These are phyloP conservation scores for Hippoglossus hippoglossus DNA, from an alignment of 2,797 vertebrate species.

Conservation along the genomic window DNA sequence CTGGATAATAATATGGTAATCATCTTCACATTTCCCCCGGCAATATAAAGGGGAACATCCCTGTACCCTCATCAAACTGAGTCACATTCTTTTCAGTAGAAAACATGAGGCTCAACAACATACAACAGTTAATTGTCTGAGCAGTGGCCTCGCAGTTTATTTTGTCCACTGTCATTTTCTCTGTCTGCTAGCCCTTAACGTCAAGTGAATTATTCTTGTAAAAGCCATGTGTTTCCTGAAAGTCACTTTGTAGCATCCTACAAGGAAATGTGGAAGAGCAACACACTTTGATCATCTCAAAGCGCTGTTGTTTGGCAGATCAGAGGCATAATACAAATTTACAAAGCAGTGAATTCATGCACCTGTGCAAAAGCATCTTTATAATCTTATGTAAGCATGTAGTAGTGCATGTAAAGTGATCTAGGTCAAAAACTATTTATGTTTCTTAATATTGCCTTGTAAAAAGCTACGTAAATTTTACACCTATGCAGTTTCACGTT, in stretches of 20 bases:
- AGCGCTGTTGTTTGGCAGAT: conserved; percentile 26
- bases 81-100: conserved; percentile 40
- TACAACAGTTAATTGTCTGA: conserved; percentile 25
- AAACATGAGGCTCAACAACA: conserved; percentile 38
- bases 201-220: conserved; percentile 34
- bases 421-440: conserved; percentile 29
- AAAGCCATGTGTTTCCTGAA: conserved; percentile 56
- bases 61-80: conserved; percentile 7
- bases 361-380: conserved; percentile 36
- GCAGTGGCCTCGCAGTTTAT: conserved; percentile 54
- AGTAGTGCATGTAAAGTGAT: conserved; percentile 27
- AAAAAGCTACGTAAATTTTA: conserved; percentile 49
- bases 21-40: conserved; percentile 14
- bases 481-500: conserved; percentile 38
- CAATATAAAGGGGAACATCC: conserved; percentile 19
- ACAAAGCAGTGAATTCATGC: conserved; percentile 45
- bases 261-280: conserved; percentile 29
- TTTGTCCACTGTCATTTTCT: conserved; percentile 34
- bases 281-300: conserved; percentile 42
- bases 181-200: conserved; percentile 70
- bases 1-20: conserved; percentile 60
- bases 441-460: conserved; percentile 56
- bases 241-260: conserved; percentile 36
- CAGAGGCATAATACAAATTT: conserved; percentile 24
- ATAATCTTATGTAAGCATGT: conserved; percentile 23